phyloP scores from a whole-genome alignment of 2,888 invertebrate genomes.

The Morpho achilles region DNA sequence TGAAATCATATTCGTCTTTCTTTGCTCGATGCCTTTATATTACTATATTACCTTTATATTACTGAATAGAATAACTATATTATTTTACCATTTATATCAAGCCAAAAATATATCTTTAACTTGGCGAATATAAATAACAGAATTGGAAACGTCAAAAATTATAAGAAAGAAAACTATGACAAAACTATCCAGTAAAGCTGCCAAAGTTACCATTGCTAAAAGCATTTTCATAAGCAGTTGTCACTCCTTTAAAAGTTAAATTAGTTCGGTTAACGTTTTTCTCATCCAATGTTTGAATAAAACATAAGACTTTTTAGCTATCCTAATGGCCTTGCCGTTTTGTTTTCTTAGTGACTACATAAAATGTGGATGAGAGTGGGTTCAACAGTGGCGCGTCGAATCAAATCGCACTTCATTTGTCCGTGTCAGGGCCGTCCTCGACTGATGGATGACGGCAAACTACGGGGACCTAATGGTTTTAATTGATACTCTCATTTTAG shows the following conservation, averaged over 20 bases:
- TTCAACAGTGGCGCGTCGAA: slow-evolving; percentile 55
- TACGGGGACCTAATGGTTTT: slow-evolving; percentile 53
- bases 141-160: neutral
- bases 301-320: slow-evolving; percentile 68
- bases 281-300: slow-evolving; percentile 61
- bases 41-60: too few relatives aligned
- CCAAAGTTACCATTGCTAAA: slow-evolving; percentile 37
- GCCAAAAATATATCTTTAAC: too few relatives aligned
- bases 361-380: slow-evolving; percentile 69
- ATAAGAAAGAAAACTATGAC: neutral
- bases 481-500: slow-evolving; percentile 74
- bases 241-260: slow-evolving; percentile 72
- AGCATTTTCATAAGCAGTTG: slow-evolving; percentile 58
- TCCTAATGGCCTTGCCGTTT: slow-evolving; percentile 64
- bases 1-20: too few relatives aligned
- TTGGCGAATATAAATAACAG: too few relatives aligned
- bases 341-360: slow-evolving; percentile 69
- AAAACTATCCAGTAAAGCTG: slow-evolving; percentile 4
- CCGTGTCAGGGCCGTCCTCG: slow-evolving; percentile 57
- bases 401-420: slow-evolving; percentile 78
- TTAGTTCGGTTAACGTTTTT: slow-evolving; percentile 63
- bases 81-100: too few relatives aligned
- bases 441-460: slow-evolving; percentile 63
- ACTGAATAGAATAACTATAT: too few relatives aligned
- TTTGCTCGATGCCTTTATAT: too few relatives aligned